These are phyloP conservation scores for Drosophila nigritarsus DNA, from an alignment of 2,888 invertebrate genomes.

Conservation along the genomic window DNA sequence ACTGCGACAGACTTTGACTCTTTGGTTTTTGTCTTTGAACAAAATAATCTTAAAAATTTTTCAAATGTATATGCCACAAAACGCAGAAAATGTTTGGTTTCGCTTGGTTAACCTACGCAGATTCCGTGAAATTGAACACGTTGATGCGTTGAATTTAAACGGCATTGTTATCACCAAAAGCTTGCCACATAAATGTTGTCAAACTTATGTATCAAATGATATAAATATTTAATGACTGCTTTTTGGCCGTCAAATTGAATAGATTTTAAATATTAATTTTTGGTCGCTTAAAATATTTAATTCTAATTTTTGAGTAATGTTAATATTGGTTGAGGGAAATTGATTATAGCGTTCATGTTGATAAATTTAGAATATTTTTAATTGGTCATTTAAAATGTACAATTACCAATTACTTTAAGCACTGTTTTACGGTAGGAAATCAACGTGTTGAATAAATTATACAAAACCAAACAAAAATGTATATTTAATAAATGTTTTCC, in stretches of 20 bases:
- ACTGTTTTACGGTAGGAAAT: neutral
- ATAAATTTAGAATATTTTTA: too few relatives aligned
- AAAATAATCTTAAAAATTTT: conserved; percentile 25
- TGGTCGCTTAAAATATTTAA: accelerated
- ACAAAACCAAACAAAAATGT: neutral
- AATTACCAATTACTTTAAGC: too few relatives aligned
- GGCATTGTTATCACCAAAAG: neutral
- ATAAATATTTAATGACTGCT: neutral
- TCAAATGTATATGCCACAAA: conserved; percentile 32
- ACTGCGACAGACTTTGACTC: conserved; percentile 18
- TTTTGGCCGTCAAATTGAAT: neutral
- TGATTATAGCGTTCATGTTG: too few relatives aligned
- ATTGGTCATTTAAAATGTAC: too few relatives aligned
- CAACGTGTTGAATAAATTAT: too few relatives aligned
- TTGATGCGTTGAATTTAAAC: neutral
- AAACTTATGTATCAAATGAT: neutral
- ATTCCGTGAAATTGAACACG: conserved; percentile 9
- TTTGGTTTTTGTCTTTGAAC: conserved; percentile 16
- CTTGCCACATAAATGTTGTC: neutral
- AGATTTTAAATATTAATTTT: neutral
- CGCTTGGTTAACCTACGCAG: conserved; percentile 26
- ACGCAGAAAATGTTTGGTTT: conserved; percentile 39
- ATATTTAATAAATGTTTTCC: neutral
- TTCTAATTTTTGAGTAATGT: neutral
- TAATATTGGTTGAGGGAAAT: too few relatives aligned